These are phyloP conservation scores for Symphodus melops DNA, from an alignment of 2,113 vertebrate species.

Conservation along the genomic window DNA sequence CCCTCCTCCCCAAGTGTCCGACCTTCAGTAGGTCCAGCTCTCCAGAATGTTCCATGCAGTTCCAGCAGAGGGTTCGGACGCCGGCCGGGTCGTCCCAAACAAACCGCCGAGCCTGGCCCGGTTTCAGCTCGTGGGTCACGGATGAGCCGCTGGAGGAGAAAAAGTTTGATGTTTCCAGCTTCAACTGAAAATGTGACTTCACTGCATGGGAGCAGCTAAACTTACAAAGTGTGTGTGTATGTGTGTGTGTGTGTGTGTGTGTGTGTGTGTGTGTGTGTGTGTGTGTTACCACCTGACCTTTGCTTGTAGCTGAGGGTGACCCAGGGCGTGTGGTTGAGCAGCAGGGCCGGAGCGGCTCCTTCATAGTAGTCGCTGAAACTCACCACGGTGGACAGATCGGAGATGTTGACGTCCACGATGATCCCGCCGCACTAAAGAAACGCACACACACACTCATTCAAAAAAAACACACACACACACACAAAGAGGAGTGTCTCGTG, in stretches of 20 bases:
- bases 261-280: not conserved
- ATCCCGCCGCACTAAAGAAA: conserved; percentile 87
- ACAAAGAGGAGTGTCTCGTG: not conserved
- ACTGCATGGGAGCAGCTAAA: too few relatives aligned
- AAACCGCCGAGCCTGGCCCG: conserved; percentile 87
- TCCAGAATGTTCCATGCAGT: conserved; percentile 82
- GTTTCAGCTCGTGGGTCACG: conserved; percentile 80
- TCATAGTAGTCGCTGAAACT: conserved; percentile 92
- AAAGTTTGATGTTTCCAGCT: too few relatives aligned
- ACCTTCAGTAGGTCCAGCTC: conserved; percentile 94
- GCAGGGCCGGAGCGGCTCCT: conserved; percentile 91
- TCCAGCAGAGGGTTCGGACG: conserved; percentile 87
- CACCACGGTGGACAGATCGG: conserved; percentile 89
- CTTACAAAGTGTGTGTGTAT: too few relatives aligned
- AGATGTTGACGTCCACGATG: conserved; percentile 90
- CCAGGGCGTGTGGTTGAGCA: conserved; percentile 92
- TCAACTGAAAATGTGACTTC: too few relatives aligned
- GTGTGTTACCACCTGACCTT: conserved; percentile 67
- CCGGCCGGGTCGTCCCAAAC: conserved; percentile 92
- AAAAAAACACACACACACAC: conserved; percentile 8
- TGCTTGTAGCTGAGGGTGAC: conserved; percentile 82
- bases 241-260: too few relatives aligned
- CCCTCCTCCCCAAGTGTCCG: not conserved
- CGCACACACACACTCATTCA: not conserved
- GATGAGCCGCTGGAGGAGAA: conserved; percentile 78